Evolutionary conservation across 2,113 vertebrate genomes (phyloP).

Genomic region (Rhineura floridana): DNA sequence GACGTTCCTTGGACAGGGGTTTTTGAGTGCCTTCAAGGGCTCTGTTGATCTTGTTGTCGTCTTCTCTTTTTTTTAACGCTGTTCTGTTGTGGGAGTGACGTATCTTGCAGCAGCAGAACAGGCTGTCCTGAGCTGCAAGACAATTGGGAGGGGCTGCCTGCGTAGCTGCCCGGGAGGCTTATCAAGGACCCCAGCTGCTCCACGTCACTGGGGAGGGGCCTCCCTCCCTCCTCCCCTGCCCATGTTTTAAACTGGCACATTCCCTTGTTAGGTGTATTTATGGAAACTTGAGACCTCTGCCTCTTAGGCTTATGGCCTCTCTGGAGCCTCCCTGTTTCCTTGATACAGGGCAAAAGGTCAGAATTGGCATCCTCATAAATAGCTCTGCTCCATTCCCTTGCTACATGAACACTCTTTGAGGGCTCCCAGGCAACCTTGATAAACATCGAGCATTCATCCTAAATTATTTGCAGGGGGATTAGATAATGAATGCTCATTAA

Average conservation of each 20-base stretch:
- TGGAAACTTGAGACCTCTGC: not conserved
- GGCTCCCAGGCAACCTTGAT: not conserved
- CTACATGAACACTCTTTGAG: not conserved
- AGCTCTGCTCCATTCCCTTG: not conserved
- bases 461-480: not conserved
- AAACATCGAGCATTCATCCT: not conserved
- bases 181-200: slow-evolving; percentile 16
- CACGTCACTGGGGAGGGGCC: not conserved
- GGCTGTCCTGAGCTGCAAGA: not conserved
- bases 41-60: not conserved
- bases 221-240: not conserved
- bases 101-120: not conserved
- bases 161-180: slow-evolving; percentile 2
- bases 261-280: not conserved
- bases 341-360: slow-evolving; percentile 6
- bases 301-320: not conserved
- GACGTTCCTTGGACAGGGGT: not conserved
- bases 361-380: not conserved
- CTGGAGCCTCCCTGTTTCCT: not conserved
- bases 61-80: not conserved
- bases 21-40: too few relatives aligned
- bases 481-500: too few relatives aligned
- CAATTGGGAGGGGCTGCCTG: not conserved
- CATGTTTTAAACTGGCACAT: not conserved
- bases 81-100: not conserved